Conservation (phyloP, 2,888 invertebrate genomes). For the Clunio marinus region DNA sequence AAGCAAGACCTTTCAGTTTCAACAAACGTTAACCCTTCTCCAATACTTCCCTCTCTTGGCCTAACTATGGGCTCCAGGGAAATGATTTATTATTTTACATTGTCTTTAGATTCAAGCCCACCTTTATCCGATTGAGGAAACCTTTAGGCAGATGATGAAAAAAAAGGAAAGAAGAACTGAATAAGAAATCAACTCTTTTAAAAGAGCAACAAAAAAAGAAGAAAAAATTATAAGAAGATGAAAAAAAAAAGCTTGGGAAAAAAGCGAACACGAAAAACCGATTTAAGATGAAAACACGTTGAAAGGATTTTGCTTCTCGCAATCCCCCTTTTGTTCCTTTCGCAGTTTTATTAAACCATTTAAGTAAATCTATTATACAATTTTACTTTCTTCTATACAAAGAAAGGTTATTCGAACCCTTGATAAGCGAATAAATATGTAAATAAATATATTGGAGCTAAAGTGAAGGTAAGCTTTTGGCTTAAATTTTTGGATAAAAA, state of each 20-base stretch:
- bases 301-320: not conserved
- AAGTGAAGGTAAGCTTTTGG: no score
- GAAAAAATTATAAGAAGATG: no score
- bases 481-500: no score
- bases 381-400: no score
- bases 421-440: no score
- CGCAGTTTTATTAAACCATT: not conserved
- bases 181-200: no score
- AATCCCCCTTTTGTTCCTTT: not conserved
- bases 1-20: not conserved
- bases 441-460: no score
- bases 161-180: not conserved
- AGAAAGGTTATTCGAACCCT: no score
- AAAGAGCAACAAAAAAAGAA: no score
- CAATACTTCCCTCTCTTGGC: slow-evolving; percentile 4
- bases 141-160: not conserved
- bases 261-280: slow-evolving; percentile 20
- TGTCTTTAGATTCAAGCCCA: slow-evolving; percentile 10
- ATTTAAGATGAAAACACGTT: slow-evolving; percentile 19
- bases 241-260: not conserved
- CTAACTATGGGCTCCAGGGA: not conserved
- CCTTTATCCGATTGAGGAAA: slow-evolving; percentile 22
- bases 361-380: not conserved
- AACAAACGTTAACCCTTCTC: slow-evolving; percentile 1
- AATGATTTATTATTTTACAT: slow-evolving; percentile 34